Evolutionary conservation across 2,888 invertebrate genomes (phyloP).

Genomic region (Conistra vaccinii): DNA sequence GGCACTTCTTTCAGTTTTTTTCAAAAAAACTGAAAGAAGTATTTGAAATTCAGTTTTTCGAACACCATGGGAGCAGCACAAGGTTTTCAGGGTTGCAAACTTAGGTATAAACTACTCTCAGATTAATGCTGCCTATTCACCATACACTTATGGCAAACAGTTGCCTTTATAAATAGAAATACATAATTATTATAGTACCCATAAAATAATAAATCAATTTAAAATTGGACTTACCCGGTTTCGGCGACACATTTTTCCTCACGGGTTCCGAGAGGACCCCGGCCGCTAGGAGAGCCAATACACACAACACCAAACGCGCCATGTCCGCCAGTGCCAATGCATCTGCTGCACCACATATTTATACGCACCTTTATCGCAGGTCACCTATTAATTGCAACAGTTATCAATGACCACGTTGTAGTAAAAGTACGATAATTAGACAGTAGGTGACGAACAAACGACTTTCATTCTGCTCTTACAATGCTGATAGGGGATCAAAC

Average conservation of each 20-base stretch:
- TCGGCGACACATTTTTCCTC: conserved; percentile 69
- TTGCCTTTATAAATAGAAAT: background rate
- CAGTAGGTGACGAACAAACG: conserved; percentile 40
- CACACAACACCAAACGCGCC: conserved; percentile 82
- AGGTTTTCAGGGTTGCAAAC: no score
- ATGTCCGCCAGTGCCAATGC: conserved; percentile 76
- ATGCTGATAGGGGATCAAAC: conserved; percentile 50
- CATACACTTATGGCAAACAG: background rate
- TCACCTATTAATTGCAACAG: conserved; percentile 54
- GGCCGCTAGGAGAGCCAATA: conserved; percentile 80
- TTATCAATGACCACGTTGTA: conserved; percentile 58
- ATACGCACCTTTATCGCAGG: conserved; percentile 67
- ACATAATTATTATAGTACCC: background rate
- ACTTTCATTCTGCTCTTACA: conserved; percentile 52
- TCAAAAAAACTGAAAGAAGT: no score
- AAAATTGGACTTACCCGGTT: conserved; percentile 79
- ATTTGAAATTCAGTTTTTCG: no score
- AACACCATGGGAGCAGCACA: no score
- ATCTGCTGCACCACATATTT: conserved; percentile 67
- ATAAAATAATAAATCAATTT: background rate
- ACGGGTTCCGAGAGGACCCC: conserved; percentile 78
- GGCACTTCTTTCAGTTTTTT: no score
- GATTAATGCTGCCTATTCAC: background rate
- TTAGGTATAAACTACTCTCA: no score
- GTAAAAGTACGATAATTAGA: conserved; percentile 54